Base-by-base conservation (phyloP, 2,113 vertebrate species). In the Egretta garzetta region DNA sequence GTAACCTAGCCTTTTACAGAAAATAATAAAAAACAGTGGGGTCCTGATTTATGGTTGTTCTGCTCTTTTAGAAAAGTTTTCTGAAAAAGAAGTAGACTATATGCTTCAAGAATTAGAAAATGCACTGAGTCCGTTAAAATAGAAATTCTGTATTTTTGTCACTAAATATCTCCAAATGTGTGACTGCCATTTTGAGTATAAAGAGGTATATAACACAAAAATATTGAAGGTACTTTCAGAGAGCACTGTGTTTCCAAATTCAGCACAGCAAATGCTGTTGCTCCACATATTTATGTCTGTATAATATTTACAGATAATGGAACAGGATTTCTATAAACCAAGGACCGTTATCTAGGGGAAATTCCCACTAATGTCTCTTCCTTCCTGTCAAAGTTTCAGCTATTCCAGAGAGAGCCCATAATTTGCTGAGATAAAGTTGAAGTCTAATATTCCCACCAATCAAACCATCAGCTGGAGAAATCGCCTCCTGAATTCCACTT, bases 281-380 rank as follows among this genome's bases (percentile, higher is more conserved):
- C 27, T 76, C 24, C 93, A 28, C 66, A 43, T 94, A 77, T 92
- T 93, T 93, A 39, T 56, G 49, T 37, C 84, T 83, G 58, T 94
- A 77, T 94, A 90, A 70, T 96, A 96, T 94, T 93, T 95, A 92
- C 68, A 92, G 74, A 96, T 93, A 97, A 93, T 87, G 88, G 59
- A 96, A 93, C 70, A 88, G 86, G 50, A 97, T 97, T 98, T 97
- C 95, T 98, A 85, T 97, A 96, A 97, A 91, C 84, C 84, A 91
- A 90, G 92, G 55, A 66, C 59, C 96, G 94, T 97, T 98, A 97
- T 98, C 96, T 96, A 97, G 94, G 96, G 98, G 95, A 98, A 98
- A 97, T 98, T 98, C 97, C 97, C 95, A 96, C 93, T 97, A 95
- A 97, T 95, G 96, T 95, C 87, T 97, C 92, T 98, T 98, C 97